Percentiles rank a stretch among this genome's conserved stretches.
Conservation (phyloP, 23 tunicate genomes). For the Corella eumyota region DNA sequence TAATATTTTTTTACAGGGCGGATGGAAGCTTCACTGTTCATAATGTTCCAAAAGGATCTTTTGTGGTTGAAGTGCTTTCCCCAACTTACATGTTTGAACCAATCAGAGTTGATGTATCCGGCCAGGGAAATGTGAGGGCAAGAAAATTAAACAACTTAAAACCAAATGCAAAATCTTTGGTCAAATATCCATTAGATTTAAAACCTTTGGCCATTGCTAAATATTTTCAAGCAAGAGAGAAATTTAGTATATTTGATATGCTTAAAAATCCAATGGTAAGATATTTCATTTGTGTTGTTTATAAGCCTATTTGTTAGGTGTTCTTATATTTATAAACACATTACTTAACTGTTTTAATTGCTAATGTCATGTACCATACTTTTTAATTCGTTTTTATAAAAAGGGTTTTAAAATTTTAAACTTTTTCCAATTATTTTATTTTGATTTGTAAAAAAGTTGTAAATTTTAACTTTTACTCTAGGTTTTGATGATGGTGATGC, state of each 20-base stretch:
- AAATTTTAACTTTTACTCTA: conserved; percentile 1
- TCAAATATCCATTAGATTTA: conserved; percentile 69
- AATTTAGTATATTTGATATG: conserved; percentile 87
- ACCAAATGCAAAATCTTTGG: conserved; percentile 42
- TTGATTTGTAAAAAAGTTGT: too few relatives aligned
- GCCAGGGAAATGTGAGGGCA: conserved; percentile 69
- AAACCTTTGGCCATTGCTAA: conserved; percentile 53
- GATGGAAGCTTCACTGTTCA: conserved; percentile 61
- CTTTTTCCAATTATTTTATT: too few relatives aligned
- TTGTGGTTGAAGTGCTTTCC: conserved; percentile 60
- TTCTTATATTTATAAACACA: not conserved
- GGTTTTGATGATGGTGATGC: conserved; percentile 84
- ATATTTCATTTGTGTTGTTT: not conserved
- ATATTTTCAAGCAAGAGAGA: conserved; percentile 77
- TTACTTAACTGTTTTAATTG: not conserved
- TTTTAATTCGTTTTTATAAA: too few relatives aligned
- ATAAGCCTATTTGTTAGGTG: too few relatives aligned
- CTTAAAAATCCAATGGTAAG: conserved; percentile 88
- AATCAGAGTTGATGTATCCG: conserved; percentile 45
- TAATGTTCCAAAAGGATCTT: conserved; percentile 76
- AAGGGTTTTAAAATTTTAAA: too few relatives aligned
- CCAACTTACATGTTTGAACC: conserved; percentile 70
- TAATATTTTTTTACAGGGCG: conserved; percentile 15
- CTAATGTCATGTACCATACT: not conserved
- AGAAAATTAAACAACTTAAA: conserved; percentile 60